Evolutionary conservation across 2,888 invertebrate genomes (phyloP).

Genomic region (Biston betularia): DNA sequence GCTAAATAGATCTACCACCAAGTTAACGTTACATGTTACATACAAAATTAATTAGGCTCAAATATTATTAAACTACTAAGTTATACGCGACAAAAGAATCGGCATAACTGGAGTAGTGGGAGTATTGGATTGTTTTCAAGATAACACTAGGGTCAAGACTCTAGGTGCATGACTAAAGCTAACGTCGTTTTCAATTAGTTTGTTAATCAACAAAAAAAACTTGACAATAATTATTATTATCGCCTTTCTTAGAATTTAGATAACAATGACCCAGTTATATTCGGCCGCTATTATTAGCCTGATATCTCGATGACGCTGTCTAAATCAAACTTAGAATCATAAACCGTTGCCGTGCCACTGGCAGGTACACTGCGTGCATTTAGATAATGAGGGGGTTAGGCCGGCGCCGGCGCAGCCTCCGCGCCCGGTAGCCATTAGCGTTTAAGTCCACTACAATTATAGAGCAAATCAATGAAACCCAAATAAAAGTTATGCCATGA

Average conservation of each 20-base stretch:
- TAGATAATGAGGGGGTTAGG: constrained; percentile 67
- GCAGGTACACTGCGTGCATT: constrained; percentile 59
- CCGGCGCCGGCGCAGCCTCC: constrained; percentile 52
- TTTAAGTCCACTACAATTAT: constrained; percentile 67
- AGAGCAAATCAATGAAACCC: constrained; percentile 51
- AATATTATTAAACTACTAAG: background rate
- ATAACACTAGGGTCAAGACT: constrained; percentile 25
- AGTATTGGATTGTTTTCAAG: constrained; percentile 13
- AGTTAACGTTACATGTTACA: background rate
- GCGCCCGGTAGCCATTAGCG: constrained; percentile 74
- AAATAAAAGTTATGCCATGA: constrained; percentile 39
- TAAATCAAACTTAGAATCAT: constrained; percentile 44
- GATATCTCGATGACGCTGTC: constrained; percentile 38
- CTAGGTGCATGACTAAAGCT: constrained; percentile 17
- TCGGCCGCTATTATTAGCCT: constrained; percentile 26
- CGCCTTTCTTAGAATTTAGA: constrained; percentile 38
- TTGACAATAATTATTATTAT: constrained; percentile 25
- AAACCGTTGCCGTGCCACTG: constrained; percentile 47
- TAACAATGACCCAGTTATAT: constrained; percentile 30
- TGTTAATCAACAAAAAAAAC: constrained; percentile 33
- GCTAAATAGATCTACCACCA: too few relatives aligned
- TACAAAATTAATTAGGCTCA: background rate
- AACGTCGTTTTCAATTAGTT: constrained; percentile 41
- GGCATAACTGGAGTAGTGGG: background rate
- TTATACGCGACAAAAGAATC: background rate